Percentiles rank a stretch among this genome's conserved stretches.
Conservation (phyloP, 2,113 vertebrate species). For the Bostrychus sinensis region DNA sequence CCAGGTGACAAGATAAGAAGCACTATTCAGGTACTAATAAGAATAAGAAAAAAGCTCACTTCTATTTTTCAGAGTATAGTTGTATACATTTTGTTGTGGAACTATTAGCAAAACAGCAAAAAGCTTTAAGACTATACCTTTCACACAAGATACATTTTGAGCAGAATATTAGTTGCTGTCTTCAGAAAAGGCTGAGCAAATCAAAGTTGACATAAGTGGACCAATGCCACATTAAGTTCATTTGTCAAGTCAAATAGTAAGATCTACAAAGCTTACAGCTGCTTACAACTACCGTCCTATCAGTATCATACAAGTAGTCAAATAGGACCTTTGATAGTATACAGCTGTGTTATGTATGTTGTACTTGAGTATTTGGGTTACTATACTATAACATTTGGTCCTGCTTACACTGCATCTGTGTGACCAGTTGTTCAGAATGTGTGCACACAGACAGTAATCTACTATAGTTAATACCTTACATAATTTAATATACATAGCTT, state of each 20-base stretch:
- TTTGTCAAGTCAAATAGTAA: neutral
- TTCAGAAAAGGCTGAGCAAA: too few relatives aligned
- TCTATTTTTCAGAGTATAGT: neutral
- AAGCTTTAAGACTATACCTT: neutral
- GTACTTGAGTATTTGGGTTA: neutral
- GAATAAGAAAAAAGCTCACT: neutral
- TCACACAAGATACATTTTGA: neutral
- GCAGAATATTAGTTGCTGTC: neutral
- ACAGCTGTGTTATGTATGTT: neutral
- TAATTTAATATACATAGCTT: neutral
- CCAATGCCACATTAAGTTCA: neutral
- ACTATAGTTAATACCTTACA: neutral
- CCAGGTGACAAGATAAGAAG: neutral
- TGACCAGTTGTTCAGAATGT: neutral
- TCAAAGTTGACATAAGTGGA: neutral
- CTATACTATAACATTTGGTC: too few relatives aligned
- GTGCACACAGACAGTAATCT: neutral
- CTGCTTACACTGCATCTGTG: too few relatives aligned
- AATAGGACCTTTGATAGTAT: neutral
- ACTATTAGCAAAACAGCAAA: neutral
- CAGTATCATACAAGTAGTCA: neutral
- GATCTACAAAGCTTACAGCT: neutral
- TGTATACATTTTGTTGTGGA: too few relatives aligned
- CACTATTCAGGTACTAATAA: neutral
- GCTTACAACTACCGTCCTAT: neutral